phyloP scores from a whole-genome alignment of 2,888 invertebrate genomes.

The Baronia brevicornis region DNA sequence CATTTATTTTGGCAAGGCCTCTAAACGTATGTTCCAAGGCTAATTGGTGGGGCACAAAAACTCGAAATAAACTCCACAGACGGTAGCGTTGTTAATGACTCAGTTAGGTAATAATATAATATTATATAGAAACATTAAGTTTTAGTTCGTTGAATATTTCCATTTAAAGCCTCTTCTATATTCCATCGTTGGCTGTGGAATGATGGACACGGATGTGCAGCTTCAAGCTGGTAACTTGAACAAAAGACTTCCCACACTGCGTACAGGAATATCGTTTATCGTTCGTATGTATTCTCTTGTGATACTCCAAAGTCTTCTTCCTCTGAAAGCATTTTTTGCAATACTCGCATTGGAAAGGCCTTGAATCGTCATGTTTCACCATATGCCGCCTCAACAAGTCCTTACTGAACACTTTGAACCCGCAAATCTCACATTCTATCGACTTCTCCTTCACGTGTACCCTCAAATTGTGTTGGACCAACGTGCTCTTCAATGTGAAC shows the following conservation, averaged over 20 bases:
- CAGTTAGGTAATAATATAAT: too few species aligned
- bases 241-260: conserved; percentile 72
- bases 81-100: too few species aligned
- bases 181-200: conserved; percentile 24
- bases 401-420: conserved; percentile 51
- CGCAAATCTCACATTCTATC: conserved; percentile 49
- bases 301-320: conserved; percentile 70
- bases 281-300: conserved; percentile 73
- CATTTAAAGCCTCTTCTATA: too few species aligned
- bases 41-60: too few species aligned
- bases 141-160: too few species aligned
- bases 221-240: conserved; percentile 74
- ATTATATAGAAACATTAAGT: too few species aligned
- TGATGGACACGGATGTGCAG: conserved; percentile 72
- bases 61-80: too few species aligned
- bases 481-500: conserved; percentile 38
- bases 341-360: conserved; percentile 72
- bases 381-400: conserved; percentile 69
- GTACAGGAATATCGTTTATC: conserved; percentile 69
- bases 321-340: conserved; percentile 77
- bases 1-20: too few species aligned
- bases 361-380: conserved; percentile 71
- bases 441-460: conserved; percentile 52
- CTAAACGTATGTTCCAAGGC: too few species aligned
- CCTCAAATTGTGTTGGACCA: conserved; percentile 42